phyloP scores from a whole-genome alignment of 1,140 invertebrate genomes.

The Danaus melanippus region DNA sequence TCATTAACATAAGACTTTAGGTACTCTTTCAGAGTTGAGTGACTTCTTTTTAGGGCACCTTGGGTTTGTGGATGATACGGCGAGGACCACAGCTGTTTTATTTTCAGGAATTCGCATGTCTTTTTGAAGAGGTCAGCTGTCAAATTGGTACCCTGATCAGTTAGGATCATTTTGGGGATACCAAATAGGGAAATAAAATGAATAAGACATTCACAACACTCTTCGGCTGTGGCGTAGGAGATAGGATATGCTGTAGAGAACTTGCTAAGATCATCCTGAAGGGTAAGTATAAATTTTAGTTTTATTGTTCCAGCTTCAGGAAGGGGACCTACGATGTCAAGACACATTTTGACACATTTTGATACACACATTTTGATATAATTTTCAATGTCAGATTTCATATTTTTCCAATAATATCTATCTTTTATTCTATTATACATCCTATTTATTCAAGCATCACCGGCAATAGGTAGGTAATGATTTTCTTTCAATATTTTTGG shows the following conservation, averaged over 20 bases:
- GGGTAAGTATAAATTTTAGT: slow-evolving; percentile 19
- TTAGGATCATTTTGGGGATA: slow-evolving; percentile 13
- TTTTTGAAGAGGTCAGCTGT: slow-evolving; percentile 10
- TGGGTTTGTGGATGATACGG: no score
- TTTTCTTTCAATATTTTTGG: slow-evolving; percentile 22
- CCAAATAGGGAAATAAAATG: slow-evolving; percentile 14
- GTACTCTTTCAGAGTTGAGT: slow-evolving; percentile 11
- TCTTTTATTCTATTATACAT: slow-evolving; percentile 18
- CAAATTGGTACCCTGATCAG: slow-evolving; percentile 13
- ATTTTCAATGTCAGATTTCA: slow-evolving; percentile 14
- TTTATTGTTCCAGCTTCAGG: slow-evolving; percentile 11
- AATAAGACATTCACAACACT: slow-evolving; percentile 12
- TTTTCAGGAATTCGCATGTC: slow-evolving; percentile 10
- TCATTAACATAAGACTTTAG: slow-evolving; percentile 10
- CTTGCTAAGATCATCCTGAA: slow-evolving; percentile 19
- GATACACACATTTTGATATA: no score
- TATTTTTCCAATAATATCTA: slow-evolving; percentile 14
- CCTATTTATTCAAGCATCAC: slow-evolving; percentile 6
- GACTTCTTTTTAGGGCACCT: slow-evolving; percentile 7
- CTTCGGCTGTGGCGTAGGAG: slow-evolving; percentile 7
- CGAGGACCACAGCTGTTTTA: slow-evolving; percentile 17
- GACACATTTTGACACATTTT: no score
- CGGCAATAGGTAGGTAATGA: slow-evolving; percentile 22
- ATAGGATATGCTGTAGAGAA: slow-evolving; percentile 14
- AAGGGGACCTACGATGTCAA: slow-evolving; percentile 15